Evolutionary conservation across 2,888 invertebrate species (phyloP).

Genomic region (Ormyrus rosae): DNA sequence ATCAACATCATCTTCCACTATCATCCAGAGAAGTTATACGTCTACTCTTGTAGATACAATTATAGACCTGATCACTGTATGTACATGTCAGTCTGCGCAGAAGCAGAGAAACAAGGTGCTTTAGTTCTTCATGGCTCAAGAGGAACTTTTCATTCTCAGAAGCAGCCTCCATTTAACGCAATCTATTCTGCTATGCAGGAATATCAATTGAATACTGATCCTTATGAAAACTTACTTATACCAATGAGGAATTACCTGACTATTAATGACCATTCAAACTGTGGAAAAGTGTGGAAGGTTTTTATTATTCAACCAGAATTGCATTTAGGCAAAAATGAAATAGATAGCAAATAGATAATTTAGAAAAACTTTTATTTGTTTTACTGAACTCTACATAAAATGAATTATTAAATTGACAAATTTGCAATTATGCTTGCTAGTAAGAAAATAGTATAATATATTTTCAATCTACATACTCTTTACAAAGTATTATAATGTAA

Average conservation of each 20-base stretch:
- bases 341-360: conserved; percentile 26
- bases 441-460: background rate
- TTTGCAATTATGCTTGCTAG: background rate
- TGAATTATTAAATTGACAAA: conserved; percentile 9
- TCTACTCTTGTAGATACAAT: conserved; percentile 92
- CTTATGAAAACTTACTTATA: conserved; percentile 80
- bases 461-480: too few relatives aligned
- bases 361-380: conserved; percentile 26
- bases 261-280: conserved; percentile 78
- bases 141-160: conserved; percentile 89
- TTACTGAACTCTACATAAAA: conserved; percentile 12
- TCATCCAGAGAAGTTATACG: conserved; percentile 87
- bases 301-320: conserved; percentile 75
- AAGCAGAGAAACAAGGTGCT: conserved; percentile 85
- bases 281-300: conserved; percentile 80
- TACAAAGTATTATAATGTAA: too few relatives aligned
- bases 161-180: conserved; percentile 89
- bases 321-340: conserved; percentile 61
- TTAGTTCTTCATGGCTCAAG: conserved; percentile 92
- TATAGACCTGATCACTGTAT: conserved; percentile 97
- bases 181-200: conserved; percentile 82
- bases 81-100: conserved; percentile 92
- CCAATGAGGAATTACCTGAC: conserved; percentile 79
- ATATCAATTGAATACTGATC: conserved; percentile 83
- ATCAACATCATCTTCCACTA: conserved; percentile 93